Percentiles rank a stretch among this genome's conserved stretches.
Evolutionary conservation across 2,113 vertebrate species (phyloP).

Genomic region (Daubentonia madagascariensis): DNA sequence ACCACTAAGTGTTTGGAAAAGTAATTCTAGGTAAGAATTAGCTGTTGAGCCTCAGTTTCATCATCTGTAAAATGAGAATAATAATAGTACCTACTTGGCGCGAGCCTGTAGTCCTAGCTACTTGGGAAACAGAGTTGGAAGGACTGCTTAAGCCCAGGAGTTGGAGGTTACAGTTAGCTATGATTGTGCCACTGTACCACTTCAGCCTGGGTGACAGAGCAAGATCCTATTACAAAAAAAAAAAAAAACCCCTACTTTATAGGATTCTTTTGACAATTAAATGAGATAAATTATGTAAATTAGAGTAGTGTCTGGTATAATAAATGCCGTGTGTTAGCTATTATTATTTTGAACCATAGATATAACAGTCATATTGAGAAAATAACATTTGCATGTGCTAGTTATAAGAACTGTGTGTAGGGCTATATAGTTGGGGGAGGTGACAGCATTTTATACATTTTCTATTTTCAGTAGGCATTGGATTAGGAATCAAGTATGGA

Average conservation of each 20-base stretch:
- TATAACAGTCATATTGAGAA: not conserved
- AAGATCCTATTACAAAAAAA: no score
- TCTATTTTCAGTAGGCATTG: not conserved
- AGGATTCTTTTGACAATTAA: not conserved
- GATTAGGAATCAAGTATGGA: conserved; percentile 26
- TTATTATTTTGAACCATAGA: conserved; percentile 34
- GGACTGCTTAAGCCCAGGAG: no score
- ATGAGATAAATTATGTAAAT: conserved; percentile 8
- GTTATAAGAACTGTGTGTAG: not conserved
- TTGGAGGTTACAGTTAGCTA: no score
- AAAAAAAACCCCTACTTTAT: not conserved
- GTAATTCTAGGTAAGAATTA: conserved; percentile 40
- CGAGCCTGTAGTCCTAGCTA: no score
- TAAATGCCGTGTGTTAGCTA: not conserved
- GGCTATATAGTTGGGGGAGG: not conserved
- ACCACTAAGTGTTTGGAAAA: conserved; percentile 1
- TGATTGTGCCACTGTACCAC: no score
- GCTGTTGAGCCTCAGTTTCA: not conserved
- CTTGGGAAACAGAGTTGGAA: no score
- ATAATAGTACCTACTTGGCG: not conserved
- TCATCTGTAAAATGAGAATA: not conserved
- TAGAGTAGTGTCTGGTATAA: not conserved
- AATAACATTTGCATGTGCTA: not conserved
- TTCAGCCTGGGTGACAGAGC: no score
- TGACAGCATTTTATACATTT: conserved; percentile 3